These are phyloP conservation scores for Lutjanus erythropterus DNA, from an alignment of 2,113 vertebrate genomes.

Conservation along the genomic window DNA sequence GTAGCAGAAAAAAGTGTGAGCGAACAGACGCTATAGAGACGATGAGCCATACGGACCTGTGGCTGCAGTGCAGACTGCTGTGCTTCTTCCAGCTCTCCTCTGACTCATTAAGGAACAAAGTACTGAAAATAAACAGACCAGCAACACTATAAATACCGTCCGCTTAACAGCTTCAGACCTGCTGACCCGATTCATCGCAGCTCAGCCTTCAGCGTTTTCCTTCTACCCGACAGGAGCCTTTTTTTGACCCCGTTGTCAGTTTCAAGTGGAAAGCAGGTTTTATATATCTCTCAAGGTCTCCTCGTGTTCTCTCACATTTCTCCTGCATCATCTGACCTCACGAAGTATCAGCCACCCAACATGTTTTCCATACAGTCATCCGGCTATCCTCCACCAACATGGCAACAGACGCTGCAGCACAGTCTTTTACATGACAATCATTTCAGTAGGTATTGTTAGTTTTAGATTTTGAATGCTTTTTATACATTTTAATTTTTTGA, in stretches of 20 bases:
- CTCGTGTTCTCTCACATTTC: neutral
- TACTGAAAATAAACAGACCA: conserved; percentile 39
- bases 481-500: no score
- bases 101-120: conserved; percentile 54
- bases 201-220: conserved; percentile 30
- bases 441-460: no score
- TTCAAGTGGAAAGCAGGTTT: conserved; percentile 25
- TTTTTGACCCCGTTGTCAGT: conserved; percentile 21
- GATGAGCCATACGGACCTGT: neutral
- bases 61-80: conserved; percentile 12
- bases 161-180: conserved; percentile 33
- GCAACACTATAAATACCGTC: conserved; percentile 33
- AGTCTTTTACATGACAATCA: neutral
- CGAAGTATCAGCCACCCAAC: neutral
- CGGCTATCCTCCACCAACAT: neutral
- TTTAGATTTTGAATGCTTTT: no score
- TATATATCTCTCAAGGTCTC: conserved; percentile 30
- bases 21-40: neutral
- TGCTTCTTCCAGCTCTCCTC: conserved; percentile 28
- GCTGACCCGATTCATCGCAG: conserved; percentile 39
- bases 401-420: neutral
- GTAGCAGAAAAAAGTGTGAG: neutral
- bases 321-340: conserved; percentile 2
- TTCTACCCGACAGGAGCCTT: conserved; percentile 16
- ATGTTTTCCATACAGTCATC: neutral